Base-by-base conservation (phyloP, 2,888 invertebrate species). In the Lomographa bimaculata region DNA sequence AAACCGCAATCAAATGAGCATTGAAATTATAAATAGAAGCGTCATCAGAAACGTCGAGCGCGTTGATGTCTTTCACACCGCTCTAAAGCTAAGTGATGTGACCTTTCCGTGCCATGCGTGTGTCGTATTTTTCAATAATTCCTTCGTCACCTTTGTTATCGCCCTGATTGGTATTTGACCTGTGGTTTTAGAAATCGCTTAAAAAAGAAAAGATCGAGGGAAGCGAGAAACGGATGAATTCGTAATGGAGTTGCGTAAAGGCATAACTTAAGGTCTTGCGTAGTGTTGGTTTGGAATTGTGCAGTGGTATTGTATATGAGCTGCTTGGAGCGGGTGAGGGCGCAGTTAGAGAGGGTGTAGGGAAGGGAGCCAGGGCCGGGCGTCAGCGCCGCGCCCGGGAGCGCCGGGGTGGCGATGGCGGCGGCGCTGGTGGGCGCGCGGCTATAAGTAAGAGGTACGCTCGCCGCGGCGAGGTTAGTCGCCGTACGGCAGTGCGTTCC, bases 391-490 rank as follows among this genome's bases (percentile, higher is more conserved):
- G 38, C 28, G 37, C 23, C 11, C 36, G 46, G 45, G 42, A 27
- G 32, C 17, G 34, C 16, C 9, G 42, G 47, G 46, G 41, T 28
- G 34, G 34, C 18, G 35, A 27, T 37, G 41, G 45, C 37, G 41
- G 27, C 6, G 35, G 21, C 17, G 51, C 32, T 63, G 70, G 79
- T 74, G 79, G 78, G 80, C 70, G 71, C 67, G 67, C 70, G 81
- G 81, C 86, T 87, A 87, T 89, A 89, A 86, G 84, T 87, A 87
- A 76, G 83, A 82, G 85, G 78, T 72, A 76, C 79, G 55, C 70
- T 44, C 75, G 80, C 81, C 64, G 79, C 78, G 82, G 74, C 87
- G 86, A 85, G 77, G 86, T 86, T 87, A 89, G 87, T 89, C 83
- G 86, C 86, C 83, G 71, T 67, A 74, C 80, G 85, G 81, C 83